Percentiles rank a stretch among this genome's conserved stretches.
These are phyloP conservation scores for Urocyon cinereoargenteus DNA, from an alignment of 2,797 vertebrate genomes.

Conservation along the genomic window DNA sequence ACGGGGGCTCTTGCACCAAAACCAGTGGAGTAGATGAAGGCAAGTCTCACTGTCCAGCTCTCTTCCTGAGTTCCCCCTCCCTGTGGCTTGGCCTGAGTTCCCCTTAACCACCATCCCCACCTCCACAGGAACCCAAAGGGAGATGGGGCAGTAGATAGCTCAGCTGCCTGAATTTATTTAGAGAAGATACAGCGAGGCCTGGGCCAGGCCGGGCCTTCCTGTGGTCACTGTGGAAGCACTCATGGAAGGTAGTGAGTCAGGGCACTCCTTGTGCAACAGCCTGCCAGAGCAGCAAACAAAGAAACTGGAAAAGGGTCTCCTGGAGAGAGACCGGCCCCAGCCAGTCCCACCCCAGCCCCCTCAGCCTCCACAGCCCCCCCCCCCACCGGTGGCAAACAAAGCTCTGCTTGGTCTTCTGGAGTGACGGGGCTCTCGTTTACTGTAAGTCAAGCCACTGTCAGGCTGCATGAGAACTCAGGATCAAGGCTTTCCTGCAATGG, in stretches of 20 bases:
- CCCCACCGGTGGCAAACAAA: neutral
- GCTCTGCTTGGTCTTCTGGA: neutral
- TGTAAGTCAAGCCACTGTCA: neutral
- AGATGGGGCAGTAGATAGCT: conserved; percentile 71
- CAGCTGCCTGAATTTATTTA: conserved; percentile 64
- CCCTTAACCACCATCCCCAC: neutral
- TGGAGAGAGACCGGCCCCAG: neutral
- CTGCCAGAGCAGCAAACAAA: neutral
- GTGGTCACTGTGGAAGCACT: conserved; percentile 50
- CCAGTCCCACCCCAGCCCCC: neutral
- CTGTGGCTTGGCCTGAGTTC: neutral
- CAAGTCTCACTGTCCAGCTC: neutral
- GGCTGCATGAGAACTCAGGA: neutral
- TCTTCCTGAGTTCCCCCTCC: neutral
- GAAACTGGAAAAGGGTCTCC: neutral
- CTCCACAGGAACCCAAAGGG: conserved; percentile 65
- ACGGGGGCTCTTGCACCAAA: neutral
- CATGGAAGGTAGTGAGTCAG: neutral
- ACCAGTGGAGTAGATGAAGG: neutral
- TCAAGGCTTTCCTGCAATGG: neutral
- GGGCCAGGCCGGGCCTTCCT: conserved; percentile 64
- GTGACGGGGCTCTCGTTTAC: neutral
- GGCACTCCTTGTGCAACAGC: neutral
- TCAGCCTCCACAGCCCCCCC: neutral
- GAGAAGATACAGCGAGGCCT: neutral